Evolutionary conservation across 1,140 invertebrate genomes (phyloP).

Genomic region (Heliconius hewitsoni): DNA sequence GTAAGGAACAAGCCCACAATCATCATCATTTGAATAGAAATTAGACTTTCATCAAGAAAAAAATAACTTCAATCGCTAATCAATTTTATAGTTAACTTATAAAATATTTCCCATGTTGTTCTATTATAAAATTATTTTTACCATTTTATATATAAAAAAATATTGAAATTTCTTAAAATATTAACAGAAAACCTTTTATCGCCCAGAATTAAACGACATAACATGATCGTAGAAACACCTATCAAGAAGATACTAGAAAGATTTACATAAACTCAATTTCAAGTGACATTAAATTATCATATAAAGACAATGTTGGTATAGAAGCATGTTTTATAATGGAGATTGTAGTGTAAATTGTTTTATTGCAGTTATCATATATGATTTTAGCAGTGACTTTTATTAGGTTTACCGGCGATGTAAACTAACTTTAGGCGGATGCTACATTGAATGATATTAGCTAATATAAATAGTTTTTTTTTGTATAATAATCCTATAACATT

Average conservation of each 20-base stretch:
- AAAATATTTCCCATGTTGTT: no score
- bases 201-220: not conserved
- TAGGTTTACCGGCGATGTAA: constrained; percentile 13
- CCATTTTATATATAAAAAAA: no score
- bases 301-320: constrained; percentile 20
- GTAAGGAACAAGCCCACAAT: no score
- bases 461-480: not conserved
- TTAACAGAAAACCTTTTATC: not conserved
- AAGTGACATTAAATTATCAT: not conserved
- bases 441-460: not conserved
- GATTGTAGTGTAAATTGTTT: constrained; percentile 16
- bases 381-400: constrained; percentile 25
- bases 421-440: not conserved
- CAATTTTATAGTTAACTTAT: no score
- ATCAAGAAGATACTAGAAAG: not conserved
- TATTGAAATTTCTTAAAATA: no score
- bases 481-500: no score
- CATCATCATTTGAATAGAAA: no score
- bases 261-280: constrained; percentile 7
- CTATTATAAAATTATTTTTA: no score
- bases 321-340: constrained; percentile 15
- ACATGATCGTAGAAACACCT: not conserved
- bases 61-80: no score
- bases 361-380: constrained; percentile 22
- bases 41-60: no score